Evolutionary conservation across 1,140 invertebrate genomes (phyloP).

Genomic region (Metopolophium dirhodum): DNA sequence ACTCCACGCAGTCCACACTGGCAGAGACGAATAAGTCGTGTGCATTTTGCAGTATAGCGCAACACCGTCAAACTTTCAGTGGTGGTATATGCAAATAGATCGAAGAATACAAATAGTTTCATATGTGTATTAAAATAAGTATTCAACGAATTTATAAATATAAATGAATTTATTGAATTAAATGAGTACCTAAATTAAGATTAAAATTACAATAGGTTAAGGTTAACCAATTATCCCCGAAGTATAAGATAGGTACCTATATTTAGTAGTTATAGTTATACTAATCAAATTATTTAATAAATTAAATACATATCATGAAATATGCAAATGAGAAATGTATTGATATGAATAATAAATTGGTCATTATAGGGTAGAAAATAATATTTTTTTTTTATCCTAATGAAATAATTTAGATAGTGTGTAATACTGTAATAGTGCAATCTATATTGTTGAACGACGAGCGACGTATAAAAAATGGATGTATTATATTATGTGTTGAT

Average conservation of each 20-base stretch:
- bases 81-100: background rate
- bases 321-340: background rate
- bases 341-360: background rate
- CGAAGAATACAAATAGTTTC: background rate
- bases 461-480: background rate
- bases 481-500: background rate
- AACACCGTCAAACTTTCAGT: background rate
- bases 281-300: background rate
- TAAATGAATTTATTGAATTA: background rate
- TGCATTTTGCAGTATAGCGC: background rate
- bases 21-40: slow-evolving; percentile 26
- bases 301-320: background rate
- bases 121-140: background rate
- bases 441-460: background rate
- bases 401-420: background rate
- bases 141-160: background rate
- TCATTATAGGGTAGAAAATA: too few species aligned
- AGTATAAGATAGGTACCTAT: background rate
- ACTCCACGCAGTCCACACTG: background rate
- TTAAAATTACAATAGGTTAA: background rate
- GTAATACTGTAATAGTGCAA: background rate
- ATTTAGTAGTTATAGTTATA: background rate
- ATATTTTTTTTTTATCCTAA: background rate
- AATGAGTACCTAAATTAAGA: background rate
- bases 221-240: too few species aligned